Conservation (phyloP, 2,113 vertebrate species). For the Toxostoma redivivum region DNA sequence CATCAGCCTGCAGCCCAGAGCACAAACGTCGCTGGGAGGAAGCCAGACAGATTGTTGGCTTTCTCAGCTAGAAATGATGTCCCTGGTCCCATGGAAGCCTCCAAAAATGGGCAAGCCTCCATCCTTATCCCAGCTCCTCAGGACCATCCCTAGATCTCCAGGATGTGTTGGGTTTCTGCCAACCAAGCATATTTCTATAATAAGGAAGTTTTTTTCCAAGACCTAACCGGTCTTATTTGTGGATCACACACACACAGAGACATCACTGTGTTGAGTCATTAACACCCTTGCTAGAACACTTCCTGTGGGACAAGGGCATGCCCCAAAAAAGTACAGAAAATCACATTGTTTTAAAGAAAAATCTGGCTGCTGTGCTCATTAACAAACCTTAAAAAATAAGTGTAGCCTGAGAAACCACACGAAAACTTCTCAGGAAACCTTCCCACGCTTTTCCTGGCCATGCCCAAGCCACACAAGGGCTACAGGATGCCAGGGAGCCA, state of each 20-base stretch:
- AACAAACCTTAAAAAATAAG: background rate
- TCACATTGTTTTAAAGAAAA: background rate
- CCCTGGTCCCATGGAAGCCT: background rate
- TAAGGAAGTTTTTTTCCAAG: background rate
- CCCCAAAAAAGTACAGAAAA: background rate
- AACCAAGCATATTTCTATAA: background rate
- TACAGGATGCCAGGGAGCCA: background rate
- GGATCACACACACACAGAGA: background rate
- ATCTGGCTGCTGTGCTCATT: accelerated
- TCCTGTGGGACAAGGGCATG: background rate
- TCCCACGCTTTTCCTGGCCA: accelerated
- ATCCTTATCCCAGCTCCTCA: background rate
- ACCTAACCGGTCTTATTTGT: background rate
- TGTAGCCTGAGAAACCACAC: background rate
- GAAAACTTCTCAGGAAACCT: background rate
- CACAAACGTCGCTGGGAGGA: background rate
- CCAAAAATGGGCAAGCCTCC: background rate
- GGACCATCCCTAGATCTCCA: background rate
- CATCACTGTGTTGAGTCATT: background rate
- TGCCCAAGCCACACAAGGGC: background rate
- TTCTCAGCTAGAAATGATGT: background rate
- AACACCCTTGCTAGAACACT: background rate
- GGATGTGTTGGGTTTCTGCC: background rate
- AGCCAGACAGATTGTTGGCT: background rate
- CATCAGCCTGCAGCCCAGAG: background rate